These are phyloP conservation scores for Miichthys miiuy DNA, from an alignment of 2,797 vertebrate genomes.

Conservation along the genomic window DNA sequence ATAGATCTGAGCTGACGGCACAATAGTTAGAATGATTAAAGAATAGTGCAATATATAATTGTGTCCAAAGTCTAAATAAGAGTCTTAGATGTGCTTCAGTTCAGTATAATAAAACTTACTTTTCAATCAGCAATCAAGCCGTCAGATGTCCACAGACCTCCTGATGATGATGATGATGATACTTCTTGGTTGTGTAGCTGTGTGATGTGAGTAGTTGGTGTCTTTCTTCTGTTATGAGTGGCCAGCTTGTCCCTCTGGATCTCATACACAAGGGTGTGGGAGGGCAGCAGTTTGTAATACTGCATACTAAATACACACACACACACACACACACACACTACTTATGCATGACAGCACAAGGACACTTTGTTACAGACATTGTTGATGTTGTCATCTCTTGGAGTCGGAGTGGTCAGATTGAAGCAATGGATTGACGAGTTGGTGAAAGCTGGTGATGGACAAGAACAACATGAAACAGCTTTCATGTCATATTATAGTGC, in stretches of 20 bases:
- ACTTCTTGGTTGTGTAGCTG: neutral
- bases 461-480: neutral
- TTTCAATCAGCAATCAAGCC: conserved; percentile 8
- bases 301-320: conserved; percentile 68
- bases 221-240: conserved; percentile 63
- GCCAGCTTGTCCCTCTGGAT: conserved; percentile 61
- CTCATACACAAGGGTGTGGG: conserved; percentile 70
- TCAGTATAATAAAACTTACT: conserved; percentile 51
- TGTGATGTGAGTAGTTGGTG: conserved; percentile 41
- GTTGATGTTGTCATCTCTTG: conserved; percentile 35
- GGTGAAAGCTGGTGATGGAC: conserved; percentile 5
- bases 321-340: conserved; percentile 26
- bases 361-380: conserved; percentile 67
- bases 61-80: neutral
- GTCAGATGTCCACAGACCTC: conserved; percentile 9
- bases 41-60: neutral
- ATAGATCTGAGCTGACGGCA: neutral
- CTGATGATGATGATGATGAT: conserved; percentile 13
- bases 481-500: neutral
- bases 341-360: conserved; percentile 64
- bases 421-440: conserved; percentile 16
- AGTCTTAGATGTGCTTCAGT: neutral
- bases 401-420: conserved; percentile 4
- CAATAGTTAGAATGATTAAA: neutral
- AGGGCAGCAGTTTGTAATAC: conserved; percentile 67